Evolutionary conservation across 1,140 invertebrate genomes (phyloP).

Genomic region (Dreissena polymorpha): DNA sequence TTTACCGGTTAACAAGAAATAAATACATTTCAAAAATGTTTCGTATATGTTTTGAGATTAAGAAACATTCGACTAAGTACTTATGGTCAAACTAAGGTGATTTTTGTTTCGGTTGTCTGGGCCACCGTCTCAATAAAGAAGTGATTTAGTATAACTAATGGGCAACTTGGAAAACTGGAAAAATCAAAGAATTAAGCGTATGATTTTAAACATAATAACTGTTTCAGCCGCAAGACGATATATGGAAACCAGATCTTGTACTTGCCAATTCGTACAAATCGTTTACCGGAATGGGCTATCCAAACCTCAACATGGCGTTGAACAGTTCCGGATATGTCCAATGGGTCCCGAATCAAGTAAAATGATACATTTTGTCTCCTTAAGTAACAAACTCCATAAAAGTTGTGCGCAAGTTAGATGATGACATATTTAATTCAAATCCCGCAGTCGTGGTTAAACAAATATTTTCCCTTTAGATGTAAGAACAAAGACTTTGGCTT

Average conservation of each 20-base stretch:
- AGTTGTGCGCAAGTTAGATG: not conserved
- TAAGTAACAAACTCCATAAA: too few species aligned
- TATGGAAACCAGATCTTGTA: conserved; percentile 53
- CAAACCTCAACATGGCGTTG: conserved; percentile 1
- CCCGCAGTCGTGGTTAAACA: not conserved
- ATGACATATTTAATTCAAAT: not conserved
- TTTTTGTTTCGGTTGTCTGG: too few species aligned
- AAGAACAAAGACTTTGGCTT: not conserved
- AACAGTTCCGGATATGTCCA: not conserved
- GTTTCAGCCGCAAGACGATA: conserved; percentile 48
- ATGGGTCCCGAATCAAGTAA: conserved; percentile 32
- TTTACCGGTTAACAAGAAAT: too few species aligned
- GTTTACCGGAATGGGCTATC: conserved; percentile 40
- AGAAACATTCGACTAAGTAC: too few species aligned
- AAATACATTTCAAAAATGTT: too few species aligned
- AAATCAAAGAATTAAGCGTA: too few species aligned
- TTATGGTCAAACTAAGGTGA: too few species aligned
- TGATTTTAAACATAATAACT: too few species aligned
- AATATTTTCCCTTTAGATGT: not conserved
- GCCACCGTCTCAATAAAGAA: too few species aligned
- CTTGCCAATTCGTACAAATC: conserved; percentile 41
- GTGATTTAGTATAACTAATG: too few species aligned
- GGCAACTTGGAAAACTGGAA: too few species aligned
- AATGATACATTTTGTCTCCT: not conserved
- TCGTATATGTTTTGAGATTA: too few species aligned